These are phyloP conservation scores for Sebastes taczanowskii DNA, from an alignment of 2,797 vertebrate species.

Conservation along the genomic window DNA sequence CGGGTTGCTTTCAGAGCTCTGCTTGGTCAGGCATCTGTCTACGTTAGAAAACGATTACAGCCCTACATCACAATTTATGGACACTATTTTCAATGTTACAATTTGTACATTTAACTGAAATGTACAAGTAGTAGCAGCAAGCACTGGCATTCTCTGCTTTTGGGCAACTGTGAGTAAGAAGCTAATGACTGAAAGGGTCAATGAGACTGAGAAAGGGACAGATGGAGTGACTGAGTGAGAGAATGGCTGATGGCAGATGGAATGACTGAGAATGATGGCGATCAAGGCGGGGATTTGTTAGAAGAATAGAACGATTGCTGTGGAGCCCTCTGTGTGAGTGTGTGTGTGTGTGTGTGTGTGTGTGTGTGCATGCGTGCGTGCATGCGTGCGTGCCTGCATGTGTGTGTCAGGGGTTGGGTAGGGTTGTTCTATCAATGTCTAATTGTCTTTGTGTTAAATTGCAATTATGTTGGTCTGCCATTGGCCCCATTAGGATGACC, in stretches of 20 bases:
- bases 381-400: constrained; percentile 1
- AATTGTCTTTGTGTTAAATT: constrained; percentile 72
- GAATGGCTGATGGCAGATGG: constrained; percentile 60
- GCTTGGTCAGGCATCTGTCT: neutral
- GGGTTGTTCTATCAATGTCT: constrained; percentile 47
- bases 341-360: neutral
- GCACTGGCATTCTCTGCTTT: constrained; percentile 4
- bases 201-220: constrained; percentile 52
- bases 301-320: constrained; percentile 37
- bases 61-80: neutral
- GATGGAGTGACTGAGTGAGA: constrained; percentile 58
- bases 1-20: neutral
- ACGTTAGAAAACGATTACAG: neutral
- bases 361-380: neutral
- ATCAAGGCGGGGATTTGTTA: constrained; percentile 46
- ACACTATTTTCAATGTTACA: neutral
- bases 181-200: constrained; percentile 66
- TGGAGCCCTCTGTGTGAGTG: neutral
- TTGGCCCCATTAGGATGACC: constrained; percentile 67
- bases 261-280: constrained; percentile 50
- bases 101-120: neutral
- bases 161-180: constrained; percentile 60
- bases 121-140: neutral
- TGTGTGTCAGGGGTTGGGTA: constrained; percentile 21
- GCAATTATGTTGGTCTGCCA: constrained; percentile 59